These are phyloP conservation scores for Bombylius major DNA, from an alignment of 2,888 invertebrate species.

Conservation along the genomic window DNA sequence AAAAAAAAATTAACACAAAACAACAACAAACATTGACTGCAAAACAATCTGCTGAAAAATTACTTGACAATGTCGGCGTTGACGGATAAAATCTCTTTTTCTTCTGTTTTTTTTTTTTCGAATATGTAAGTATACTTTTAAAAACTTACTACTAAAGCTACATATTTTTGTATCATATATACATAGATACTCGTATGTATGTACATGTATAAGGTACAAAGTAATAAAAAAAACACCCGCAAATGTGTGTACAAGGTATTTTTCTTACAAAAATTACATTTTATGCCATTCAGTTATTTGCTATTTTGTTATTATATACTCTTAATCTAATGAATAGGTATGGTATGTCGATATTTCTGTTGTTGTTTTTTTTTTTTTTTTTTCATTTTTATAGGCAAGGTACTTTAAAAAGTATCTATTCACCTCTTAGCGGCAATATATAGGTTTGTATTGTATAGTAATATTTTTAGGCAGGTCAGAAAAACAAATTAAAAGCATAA, in stretches of 20 bases:
- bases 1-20: neutral
- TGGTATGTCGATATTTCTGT: neutral
- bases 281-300: no score
- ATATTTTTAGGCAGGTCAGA: no score
- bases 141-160: no score
- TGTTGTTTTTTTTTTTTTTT: no score
- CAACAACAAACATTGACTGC: neutral
- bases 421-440: no score
- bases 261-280: neutral
- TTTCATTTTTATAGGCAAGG: no score
- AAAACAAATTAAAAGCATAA: no score
- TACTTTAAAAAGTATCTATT: no score
- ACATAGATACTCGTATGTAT: neutral
- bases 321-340: no score
- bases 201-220: neutral
- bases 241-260: conserved; percentile 8
- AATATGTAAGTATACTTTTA: neutral
- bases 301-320: no score
- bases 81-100: conserved; percentile 12
- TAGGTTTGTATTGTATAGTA: no score
- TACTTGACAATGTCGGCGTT: conserved; percentile 13
- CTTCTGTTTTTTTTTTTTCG: neutral
- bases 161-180: no score
- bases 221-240: conserved; percentile 1
- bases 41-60: conserved; percentile 12